A percentile compares a stretch with the other conserved stretches of the same genome.
These are phyloP conservation scores for Paramuricea clavata DNA, from an alignment of 92 coral and sea anemone genomes.

Conservation along the genomic window DNA sequence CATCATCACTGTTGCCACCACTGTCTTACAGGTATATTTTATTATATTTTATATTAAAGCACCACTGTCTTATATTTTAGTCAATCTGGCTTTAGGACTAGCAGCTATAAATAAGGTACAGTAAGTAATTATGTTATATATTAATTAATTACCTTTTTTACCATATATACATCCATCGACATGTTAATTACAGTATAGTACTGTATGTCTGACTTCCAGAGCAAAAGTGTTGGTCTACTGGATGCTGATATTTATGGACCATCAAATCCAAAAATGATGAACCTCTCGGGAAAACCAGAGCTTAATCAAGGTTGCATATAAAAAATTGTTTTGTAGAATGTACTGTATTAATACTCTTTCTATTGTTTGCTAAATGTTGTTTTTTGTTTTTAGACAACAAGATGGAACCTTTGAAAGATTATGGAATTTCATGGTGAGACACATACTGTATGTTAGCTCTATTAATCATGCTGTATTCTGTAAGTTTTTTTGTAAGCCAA, in stretches of 20 bases:
- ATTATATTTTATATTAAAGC: too few relatives aligned
- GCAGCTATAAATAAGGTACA: constrained; percentile 78
- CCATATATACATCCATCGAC: too few relatives aligned
- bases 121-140: too few relatives aligned
- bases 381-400: constrained; percentile 84
- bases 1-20: too few relatives aligned
- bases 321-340: too few relatives aligned
- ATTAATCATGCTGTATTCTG: too few relatives aligned
- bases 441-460: neutral
- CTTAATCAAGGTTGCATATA: constrained; percentile 71
- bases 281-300: constrained; percentile 87
- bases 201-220: constrained; percentile 60
- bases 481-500: too few relatives aligned
- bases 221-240: constrained; percentile 84
- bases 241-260: constrained; percentile 99
- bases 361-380: too few relatives aligned
- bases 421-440: constrained; percentile 94
- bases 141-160: too few relatives aligned
- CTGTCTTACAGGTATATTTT: too few relatives aligned
- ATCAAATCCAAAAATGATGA: constrained; percentile 94
- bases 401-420: constrained; percentile 93
- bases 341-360: too few relatives aligned
- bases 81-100: constrained; percentile 92
- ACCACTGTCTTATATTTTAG: constrained; percentile 44
- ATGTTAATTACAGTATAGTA: too few relatives aligned